Percentiles rank a stretch among this genome's conserved stretches.
phyloP scores from a whole-genome alignment of 1,140 invertebrate species.

The Eurytemora carolleeae region DNA sequence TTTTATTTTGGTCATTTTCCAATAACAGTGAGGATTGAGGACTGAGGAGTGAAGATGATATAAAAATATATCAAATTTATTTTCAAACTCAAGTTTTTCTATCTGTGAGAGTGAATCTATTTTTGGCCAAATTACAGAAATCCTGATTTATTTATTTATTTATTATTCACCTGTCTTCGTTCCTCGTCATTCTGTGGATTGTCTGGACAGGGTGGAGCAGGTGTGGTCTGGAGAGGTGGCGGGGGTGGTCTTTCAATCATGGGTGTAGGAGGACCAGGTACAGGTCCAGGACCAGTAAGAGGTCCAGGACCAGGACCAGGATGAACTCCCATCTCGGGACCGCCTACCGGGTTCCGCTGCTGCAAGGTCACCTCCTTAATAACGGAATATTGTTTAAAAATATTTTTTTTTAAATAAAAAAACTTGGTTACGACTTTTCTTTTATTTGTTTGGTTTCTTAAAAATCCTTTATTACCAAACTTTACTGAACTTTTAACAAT shows the following conservation, averaged over 20 bases:
- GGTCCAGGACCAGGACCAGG: conserved; percentile 16
- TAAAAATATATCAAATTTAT: too few species aligned
- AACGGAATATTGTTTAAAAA: not conserved
- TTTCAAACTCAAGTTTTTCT: too few species aligned
- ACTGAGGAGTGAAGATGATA: too few species aligned
- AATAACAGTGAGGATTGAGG: too few species aligned
- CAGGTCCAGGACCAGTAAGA: not conserved
- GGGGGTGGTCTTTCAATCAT: conserved; percentile 16
- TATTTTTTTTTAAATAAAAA: not conserved
- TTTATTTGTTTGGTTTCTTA: too few species aligned
- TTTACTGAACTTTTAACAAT: too few species aligned
- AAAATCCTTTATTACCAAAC: too few species aligned
- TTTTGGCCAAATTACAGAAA: too few species aligned
- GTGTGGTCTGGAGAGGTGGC: conserved; percentile 24
- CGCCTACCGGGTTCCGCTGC: not conserved
- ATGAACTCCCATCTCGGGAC: conserved; percentile 12
- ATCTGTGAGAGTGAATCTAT: too few species aligned
- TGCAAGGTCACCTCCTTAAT: conserved; percentile 7
- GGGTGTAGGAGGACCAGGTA: conserved; percentile 20
- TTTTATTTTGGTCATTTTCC: too few species aligned
- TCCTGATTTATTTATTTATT: too few species aligned
- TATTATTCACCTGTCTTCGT: conserved; percentile 37
- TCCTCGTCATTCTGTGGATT: conserved; percentile 51
- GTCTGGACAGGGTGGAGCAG: conserved; percentile 47
- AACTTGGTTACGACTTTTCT: conserved; percentile 19